Percentiles rank a stretch among this genome's conserved stretches.
Conservation (phyloP, 2,797 vertebrate species). For the Chiroxiphia lanceolata region DNA sequence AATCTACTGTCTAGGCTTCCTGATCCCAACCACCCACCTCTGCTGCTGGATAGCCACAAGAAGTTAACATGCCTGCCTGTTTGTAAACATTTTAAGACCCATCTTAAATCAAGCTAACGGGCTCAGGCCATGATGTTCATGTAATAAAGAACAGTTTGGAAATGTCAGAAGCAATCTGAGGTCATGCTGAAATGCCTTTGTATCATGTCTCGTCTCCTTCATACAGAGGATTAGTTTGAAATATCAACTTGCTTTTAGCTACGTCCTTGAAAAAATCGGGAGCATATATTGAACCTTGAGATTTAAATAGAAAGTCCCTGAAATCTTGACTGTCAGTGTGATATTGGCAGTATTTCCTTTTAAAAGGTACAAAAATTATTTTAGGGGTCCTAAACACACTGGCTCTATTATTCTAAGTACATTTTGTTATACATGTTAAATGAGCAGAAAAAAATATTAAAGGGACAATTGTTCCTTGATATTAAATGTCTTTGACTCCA, state of each 20-base stretch:
- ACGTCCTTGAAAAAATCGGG: background rate
- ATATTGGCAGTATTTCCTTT: background rate
- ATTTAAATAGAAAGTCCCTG: background rate
- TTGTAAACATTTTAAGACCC: background rate
- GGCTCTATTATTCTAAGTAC: background rate
- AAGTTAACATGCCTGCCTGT: background rate
- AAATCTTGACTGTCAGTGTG: background rate
- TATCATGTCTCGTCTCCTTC: background rate
- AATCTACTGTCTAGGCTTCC: background rate
- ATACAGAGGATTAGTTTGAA: background rate
- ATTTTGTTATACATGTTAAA: background rate
- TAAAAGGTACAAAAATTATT: background rate
- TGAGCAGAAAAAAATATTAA: slow-evolving; percentile 7
- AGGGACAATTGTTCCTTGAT: background rate
- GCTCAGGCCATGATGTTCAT: background rate
- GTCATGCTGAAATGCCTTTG: slow-evolving; percentile 6
- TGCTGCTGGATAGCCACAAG: background rate
- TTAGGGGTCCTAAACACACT: background rate
- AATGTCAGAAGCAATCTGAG: slow-evolving; percentile 45
- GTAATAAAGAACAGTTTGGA: slow-evolving; percentile 5
- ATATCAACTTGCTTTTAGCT: background rate
- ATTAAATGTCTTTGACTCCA: background rate
- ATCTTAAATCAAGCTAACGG: slow-evolving; percentile 4
- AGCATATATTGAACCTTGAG: background rate
- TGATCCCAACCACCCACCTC: background rate